phyloP scores from a whole-genome alignment of 2,888 invertebrate species.

The Apotomis betuletana region DNA sequence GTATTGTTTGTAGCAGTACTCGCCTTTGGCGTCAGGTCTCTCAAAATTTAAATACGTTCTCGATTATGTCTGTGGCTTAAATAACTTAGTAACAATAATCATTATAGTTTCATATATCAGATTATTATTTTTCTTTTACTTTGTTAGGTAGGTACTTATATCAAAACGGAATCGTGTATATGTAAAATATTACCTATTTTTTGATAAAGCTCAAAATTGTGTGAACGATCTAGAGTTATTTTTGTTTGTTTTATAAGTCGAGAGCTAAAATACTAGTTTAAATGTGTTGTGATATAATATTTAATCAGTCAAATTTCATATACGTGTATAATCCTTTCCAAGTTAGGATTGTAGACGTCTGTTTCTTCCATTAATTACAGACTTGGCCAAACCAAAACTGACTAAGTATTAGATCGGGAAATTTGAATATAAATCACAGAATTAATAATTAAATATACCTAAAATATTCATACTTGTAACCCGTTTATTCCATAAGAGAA shows the following conservation, averaged over 20 bases:
- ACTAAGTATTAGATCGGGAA: constrained; percentile 8
- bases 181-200: too few relatives aligned
- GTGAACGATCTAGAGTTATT: too few relatives aligned
- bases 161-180: too few relatives aligned
- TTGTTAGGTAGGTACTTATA: too few relatives aligned
- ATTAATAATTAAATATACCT: constrained; percentile 21
- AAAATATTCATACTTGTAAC: constrained; percentile 26
- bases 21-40: constrained; percentile 26
- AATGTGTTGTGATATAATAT: too few relatives aligned
- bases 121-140: too few relatives aligned
- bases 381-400: constrained; percentile 6
- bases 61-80: not conserved
- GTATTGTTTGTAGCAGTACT: constrained; percentile 31
- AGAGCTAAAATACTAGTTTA: too few relatives aligned
- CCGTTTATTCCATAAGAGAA: constrained; percentile 35
- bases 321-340: not conserved
- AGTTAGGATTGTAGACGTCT: not conserved
- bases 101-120: too few relatives aligned
- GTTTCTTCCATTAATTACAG: constrained; percentile 2
- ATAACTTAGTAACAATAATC: not conserved
- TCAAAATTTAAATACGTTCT: constrained; percentile 34
- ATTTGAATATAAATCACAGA: constrained; percentile 24
- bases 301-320: too few relatives aligned
- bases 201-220: too few relatives aligned
- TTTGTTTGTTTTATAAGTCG: too few relatives aligned